phyloP scores from a whole-genome alignment of 2,797 vertebrate species.

The Phyllotis vaccarum region DNA sequence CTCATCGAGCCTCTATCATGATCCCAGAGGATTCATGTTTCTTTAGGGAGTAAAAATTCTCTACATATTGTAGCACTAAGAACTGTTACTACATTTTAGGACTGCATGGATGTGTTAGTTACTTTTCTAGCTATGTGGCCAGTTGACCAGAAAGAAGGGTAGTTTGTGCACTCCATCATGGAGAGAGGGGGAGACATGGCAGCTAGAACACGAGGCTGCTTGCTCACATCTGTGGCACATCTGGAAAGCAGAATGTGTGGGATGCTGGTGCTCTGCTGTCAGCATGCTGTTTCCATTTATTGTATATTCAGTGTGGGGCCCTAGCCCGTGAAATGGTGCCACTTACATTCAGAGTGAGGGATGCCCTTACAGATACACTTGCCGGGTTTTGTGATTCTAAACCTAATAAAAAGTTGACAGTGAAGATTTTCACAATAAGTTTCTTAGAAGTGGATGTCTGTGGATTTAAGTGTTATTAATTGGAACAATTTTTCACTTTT shows the following conservation, averaged over 20 bases:
- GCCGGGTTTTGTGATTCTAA: background rate
- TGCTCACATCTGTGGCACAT: background rate
- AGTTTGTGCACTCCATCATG: background rate
- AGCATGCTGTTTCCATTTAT: background rate
- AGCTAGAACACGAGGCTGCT: background rate
- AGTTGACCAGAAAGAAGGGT: background rate
- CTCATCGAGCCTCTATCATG: background rate
- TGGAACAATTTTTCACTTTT: slow-evolving; percentile 21
- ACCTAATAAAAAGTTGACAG: background rate
- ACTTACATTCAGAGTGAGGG: background rate
- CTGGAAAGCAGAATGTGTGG: background rate
- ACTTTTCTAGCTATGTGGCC: background rate
- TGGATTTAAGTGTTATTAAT: slow-evolving; percentile 49
- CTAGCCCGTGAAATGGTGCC: too few species aligned
- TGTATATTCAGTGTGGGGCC: background rate
- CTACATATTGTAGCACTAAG: slow-evolving; percentile 3
- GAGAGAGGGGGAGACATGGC: background rate
- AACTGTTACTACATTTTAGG: slow-evolving; percentile 11
- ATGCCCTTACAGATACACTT: background rate
- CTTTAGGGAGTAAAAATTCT: slow-evolving; percentile 47
- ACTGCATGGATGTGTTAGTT: background rate
- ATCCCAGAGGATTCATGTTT: slow-evolving; percentile 29
- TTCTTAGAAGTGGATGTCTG: background rate
- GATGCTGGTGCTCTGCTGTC: background rate
- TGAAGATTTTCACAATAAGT: background rate